These are phyloP conservation scores for Cassiopea xamachana DNA, from an alignment of 30 jellyfish, hydroid and myxozoan genomes.

Conservation along the genomic window DNA sequence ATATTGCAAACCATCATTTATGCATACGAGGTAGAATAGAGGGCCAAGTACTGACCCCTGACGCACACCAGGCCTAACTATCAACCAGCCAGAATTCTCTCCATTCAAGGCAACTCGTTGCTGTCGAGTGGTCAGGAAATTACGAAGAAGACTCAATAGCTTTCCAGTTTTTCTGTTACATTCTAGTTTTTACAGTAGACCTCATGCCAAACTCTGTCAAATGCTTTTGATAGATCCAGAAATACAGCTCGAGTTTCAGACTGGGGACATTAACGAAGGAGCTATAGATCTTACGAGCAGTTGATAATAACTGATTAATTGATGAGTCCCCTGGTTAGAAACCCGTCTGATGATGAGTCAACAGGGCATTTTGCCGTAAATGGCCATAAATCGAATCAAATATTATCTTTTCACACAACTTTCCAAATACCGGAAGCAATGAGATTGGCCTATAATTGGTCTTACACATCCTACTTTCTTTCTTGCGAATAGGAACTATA, in stretches of 20 bases:
- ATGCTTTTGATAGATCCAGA: slow-evolving; percentile 30
- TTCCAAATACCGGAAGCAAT: slow-evolving; percentile 3
- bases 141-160: not conserved
- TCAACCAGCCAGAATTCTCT: not conserved
- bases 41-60: not conserved
- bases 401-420: not conserved
- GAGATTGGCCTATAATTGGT: not conserved
- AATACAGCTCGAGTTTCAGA: slow-evolving; percentile 39
- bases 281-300: slow-evolving; percentile 1
- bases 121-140: not conserved
- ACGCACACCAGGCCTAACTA: slow-evolving; percentile 3
- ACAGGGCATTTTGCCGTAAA: not conserved
- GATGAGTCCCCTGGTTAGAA: not conserved
- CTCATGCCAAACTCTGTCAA: slow-evolving; percentile 54
- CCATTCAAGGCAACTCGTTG: slow-evolving; percentile 24
- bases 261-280: slow-evolving; percentile 8
- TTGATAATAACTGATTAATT: not conserved
- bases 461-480: slow-evolving; percentile 21
- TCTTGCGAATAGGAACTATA: slow-evolving; percentile 60
- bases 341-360: slow-evolving; percentile 2
- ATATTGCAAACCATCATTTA: not conserved
- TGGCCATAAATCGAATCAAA: slow-evolving; percentile 10
- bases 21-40: not conserved
- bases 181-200: slow-evolving; percentile 41
- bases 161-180: slow-evolving; percentile 32